These are phyloP conservation scores for Pantala flavescens DNA, from an alignment of 1,140 invertebrate genomes.

Conservation along the genomic window DNA sequence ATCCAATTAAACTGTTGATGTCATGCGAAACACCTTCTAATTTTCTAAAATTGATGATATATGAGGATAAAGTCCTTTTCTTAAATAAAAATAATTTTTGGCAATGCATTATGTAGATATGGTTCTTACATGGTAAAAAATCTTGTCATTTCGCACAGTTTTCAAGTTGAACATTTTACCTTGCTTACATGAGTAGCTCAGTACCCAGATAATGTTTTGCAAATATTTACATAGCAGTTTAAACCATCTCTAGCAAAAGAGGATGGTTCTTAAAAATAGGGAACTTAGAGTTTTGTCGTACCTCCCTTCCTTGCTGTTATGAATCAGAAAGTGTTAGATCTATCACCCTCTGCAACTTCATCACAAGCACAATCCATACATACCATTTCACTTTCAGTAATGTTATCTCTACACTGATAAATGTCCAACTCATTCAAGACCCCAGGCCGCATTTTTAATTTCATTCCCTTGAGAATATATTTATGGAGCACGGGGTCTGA, in stretches of 20 bases:
- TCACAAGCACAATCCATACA: too few species aligned
- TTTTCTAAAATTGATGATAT: too few species aligned
- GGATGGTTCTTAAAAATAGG: not conserved
- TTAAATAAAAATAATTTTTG: not conserved
- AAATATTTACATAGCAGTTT: not conserved
- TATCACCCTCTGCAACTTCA: too few species aligned
- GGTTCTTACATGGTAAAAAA: conserved; percentile 4
- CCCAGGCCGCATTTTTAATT: not conserved
- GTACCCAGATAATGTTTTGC: not conserved
- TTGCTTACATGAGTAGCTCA: not conserved
- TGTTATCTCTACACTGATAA: not conserved
- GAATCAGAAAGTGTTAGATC: too few species aligned
- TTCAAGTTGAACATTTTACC: not conserved
- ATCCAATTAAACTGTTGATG: not conserved
- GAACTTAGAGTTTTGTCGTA: not conserved
- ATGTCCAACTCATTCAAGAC: not conserved
- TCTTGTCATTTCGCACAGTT: not conserved
- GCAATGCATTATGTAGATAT: not conserved
- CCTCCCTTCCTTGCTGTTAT: too few species aligned
- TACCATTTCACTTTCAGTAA: not conserved
- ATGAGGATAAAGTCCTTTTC: not conserved
- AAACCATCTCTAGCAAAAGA: not conserved
- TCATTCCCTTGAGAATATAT: not conserved
- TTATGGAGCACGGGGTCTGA: not conserved
- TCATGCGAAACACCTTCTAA: too few species aligned